A percentile compares a stretch with the other conserved stretches of the same genome.
Evolutionary conservation across 2,113 vertebrate genomes (phyloP).

Genomic region (Tachysurus vachellii): DNA sequence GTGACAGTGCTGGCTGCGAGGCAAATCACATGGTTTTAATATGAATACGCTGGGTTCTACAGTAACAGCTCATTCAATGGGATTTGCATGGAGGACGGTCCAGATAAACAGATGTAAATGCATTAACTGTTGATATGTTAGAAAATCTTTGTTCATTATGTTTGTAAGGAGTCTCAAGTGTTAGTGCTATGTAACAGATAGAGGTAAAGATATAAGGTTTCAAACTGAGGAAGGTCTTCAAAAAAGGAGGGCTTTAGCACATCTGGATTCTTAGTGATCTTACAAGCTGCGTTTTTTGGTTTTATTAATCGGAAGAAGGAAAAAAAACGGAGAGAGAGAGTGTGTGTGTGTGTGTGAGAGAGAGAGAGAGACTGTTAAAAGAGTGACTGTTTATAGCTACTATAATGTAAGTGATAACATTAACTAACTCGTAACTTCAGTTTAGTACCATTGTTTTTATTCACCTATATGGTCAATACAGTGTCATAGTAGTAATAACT

Average conservation of each 20-base stretch:
- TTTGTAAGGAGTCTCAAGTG: background rate
- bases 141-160: background rate
- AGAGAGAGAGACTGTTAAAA: background rate
- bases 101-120: background rate
- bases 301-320: no score
- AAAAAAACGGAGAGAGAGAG: background rate
- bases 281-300: background rate
- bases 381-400: background rate
- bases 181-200: background rate
- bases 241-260: background rate
- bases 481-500: background rate
- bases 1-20: background rate
- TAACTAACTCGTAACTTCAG: background rate
- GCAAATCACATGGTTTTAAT: background rate
- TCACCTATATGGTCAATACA: background rate
- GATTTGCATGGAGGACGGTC: background rate
- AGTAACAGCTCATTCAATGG: background rate
- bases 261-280: background rate
- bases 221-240: background rate
- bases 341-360: no score
- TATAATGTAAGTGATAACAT: background rate
- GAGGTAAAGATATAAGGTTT: background rate
- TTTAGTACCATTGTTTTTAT: no score
- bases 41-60: background rate
- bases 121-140: background rate